phyloP scores from a whole-genome alignment of 2,888 invertebrate species.

The Pteria penguin region DNA sequence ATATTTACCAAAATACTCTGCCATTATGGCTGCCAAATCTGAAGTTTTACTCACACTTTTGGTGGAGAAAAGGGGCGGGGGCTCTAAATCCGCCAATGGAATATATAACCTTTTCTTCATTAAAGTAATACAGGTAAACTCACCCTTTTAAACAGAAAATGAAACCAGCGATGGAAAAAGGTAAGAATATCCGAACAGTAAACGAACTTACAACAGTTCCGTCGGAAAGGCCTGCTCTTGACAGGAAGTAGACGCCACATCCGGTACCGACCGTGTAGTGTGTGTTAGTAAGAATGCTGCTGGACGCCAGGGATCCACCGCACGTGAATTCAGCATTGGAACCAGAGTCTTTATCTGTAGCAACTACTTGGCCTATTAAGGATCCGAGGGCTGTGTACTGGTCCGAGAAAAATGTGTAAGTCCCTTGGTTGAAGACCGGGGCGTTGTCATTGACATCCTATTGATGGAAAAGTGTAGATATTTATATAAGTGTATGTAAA shows the following conservation, averaged over 20 bases:
- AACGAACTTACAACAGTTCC: constrained; percentile 30
- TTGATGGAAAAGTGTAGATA: too few relatives aligned
- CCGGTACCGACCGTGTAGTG: constrained; percentile 26
- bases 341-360: constrained; percentile 42
- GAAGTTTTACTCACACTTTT: too few relatives aligned
- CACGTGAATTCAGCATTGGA: constrained; percentile 39
- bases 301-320: constrained; percentile 9
- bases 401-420: constrained; percentile 29
- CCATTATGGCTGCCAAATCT: too few relatives aligned
- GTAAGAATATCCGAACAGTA: too few relatives aligned
- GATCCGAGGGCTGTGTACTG: constrained; percentile 38
- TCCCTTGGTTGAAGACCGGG: constrained; percentile 15
- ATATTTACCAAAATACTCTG: too few relatives aligned
- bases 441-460: constrained; percentile 45
- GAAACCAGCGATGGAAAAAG: too few relatives aligned
- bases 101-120: too few relatives aligned
- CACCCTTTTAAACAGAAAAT: too few relatives aligned
- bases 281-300: constrained; percentile 5
- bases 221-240: constrained; percentile 21
- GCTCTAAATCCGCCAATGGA: too few relatives aligned
- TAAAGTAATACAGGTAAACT: too few relatives aligned
- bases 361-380: constrained; percentile 32
- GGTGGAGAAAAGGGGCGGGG: too few relatives aligned
- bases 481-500: too few relatives aligned
- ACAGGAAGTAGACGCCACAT: constrained; percentile 32